phyloP scores from a whole-genome alignment of 2,113 vertebrate species.

The Martes martes region DNA sequence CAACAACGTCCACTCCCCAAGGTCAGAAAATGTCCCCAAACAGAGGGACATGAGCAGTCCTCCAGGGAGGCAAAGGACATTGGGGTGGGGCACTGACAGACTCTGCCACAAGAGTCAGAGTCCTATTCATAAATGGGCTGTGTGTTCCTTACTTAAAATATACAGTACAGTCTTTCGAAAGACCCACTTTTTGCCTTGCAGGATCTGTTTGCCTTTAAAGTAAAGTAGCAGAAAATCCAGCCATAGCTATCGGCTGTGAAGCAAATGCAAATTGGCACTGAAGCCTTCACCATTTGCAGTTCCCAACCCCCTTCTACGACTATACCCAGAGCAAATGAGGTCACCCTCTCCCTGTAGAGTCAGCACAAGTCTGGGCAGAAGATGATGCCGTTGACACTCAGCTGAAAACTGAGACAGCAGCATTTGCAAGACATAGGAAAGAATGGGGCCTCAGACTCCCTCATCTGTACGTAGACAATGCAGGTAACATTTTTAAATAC shows the following conservation, averaged over 20 bases:
- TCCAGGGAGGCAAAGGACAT: background rate
- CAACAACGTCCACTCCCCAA: background rate
- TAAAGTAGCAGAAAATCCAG: background rate
- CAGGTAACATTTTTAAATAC: background rate
- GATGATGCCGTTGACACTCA: background rate
- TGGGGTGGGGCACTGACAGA: background rate
- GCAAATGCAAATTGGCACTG: background rate
- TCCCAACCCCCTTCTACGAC: background rate
- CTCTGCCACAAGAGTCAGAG: background rate
- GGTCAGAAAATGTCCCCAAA: background rate
- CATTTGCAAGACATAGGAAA: background rate
- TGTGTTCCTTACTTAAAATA: background rate
- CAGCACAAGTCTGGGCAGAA: conserved; percentile 49
- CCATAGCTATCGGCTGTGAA: background rate
- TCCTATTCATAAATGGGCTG: background rate
- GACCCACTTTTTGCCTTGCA: background rate
- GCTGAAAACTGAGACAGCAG: conserved; percentile 10
- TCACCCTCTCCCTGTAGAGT: conserved; percentile 31
- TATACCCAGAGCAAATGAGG: conserved; percentile 18
- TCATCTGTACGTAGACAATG: too few species aligned
- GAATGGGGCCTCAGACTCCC: background rate
- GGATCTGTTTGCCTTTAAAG: background rate
- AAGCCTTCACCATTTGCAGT: background rate
- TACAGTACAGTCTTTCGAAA: background rate
- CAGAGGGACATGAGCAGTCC: background rate